A percentile compares a stretch with the other conserved stretches of the same genome.
Evolutionary conservation across 2,797 vertebrate genomes (phyloP).

Genomic region (Sorex maritimensis): DNA sequence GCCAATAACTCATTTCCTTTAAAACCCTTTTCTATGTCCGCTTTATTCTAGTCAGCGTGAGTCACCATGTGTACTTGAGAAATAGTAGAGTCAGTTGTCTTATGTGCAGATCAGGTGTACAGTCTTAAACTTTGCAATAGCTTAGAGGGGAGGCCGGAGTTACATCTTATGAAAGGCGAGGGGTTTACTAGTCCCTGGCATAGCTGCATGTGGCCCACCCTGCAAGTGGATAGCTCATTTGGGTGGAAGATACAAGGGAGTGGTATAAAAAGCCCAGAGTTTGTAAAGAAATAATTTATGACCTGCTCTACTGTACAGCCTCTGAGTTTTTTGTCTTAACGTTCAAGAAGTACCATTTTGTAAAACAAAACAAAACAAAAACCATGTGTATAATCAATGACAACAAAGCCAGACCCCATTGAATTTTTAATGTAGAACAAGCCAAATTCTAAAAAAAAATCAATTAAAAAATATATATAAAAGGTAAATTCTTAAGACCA

Average conservation of each 20-base stretch:
- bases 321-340: not conserved
- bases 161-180: slow-evolving; percentile 3
- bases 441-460: too few relatives aligned
- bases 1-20: not conserved
- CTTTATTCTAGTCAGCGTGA: slow-evolving; percentile 26
- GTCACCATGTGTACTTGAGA: not conserved
- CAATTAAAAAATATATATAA: not conserved
- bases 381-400: not conserved
- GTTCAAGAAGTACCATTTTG: slow-evolving; percentile 17
- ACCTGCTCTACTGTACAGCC: not conserved
- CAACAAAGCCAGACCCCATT: not conserved
- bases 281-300: not conserved
- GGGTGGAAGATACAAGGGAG: not conserved
- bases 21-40: not conserved
- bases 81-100: not conserved
- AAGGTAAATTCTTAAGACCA: slow-evolving; percentile 7
- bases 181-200: not conserved
- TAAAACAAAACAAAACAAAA: not conserved
- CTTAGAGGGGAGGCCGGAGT: not conserved
- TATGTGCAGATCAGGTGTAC: not conserved
- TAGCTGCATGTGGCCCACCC: too few relatives aligned
- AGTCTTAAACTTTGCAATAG: not conserved
- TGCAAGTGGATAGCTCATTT: not conserved
- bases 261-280: not conserved
- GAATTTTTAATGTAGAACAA: not conserved